Evolutionary conservation across 2,888 invertebrate species (phyloP).

Genomic region (Lithodes maja): DNA sequence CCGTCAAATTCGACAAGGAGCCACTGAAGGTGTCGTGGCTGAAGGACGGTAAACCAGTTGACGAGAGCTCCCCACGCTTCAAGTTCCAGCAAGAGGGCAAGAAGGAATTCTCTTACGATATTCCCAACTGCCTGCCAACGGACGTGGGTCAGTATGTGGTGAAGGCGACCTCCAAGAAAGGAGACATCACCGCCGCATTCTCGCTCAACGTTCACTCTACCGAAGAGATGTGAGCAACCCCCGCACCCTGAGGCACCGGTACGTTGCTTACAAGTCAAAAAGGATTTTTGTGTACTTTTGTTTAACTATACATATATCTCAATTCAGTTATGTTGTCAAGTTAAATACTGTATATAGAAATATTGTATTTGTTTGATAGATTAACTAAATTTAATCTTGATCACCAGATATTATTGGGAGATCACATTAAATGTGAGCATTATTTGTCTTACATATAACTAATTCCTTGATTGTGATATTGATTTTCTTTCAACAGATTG

Average conservation of each 20-base stretch:
- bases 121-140: conserved; percentile 83
- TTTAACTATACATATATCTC: not conserved
- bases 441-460: no score
- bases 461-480: not conserved
- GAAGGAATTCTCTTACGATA: conserved; percentile 85
- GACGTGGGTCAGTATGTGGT: conserved; percentile 93
- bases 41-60: conserved; percentile 93
- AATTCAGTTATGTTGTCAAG: not conserved
- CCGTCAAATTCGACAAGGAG: conserved; percentile 83
- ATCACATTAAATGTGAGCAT: no score
- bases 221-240: conserved; percentile 69
- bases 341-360: not conserved
- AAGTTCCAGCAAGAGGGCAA: conserved; percentile 87
- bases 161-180: conserved; percentile 89
- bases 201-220: conserved; percentile 83
- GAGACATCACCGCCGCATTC: conserved; percentile 88
- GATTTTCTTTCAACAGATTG: conserved; percentile 39
- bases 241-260: conserved; percentile 39
- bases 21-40: conserved; percentile 83
- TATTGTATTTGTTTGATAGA: no score
- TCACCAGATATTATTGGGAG: no score
- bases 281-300: no score
- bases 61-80: conserved; percentile 85
- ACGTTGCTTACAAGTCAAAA: not conserved
- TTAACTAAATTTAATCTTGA: no score